phyloP scores from a whole-genome alignment of 1,140 invertebrate species.

The Drosophila busckii region DNA sequence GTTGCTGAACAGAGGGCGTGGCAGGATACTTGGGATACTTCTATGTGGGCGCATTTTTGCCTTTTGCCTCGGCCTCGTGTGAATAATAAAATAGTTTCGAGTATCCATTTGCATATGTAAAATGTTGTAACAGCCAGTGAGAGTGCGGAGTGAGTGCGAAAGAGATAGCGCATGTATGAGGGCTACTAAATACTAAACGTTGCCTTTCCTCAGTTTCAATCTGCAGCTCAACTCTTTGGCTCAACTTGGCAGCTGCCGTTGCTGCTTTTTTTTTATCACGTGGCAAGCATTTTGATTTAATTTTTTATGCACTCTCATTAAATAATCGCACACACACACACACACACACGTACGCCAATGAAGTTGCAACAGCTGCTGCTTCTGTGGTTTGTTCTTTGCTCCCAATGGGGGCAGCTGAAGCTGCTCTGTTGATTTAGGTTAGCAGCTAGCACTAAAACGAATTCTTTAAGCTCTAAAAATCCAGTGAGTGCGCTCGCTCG shows the following conservation, averaged over 20 bases:
- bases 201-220: neutral
- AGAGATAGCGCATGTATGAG: too few relatives aligned
- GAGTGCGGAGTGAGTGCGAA: neutral
- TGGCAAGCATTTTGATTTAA: slow-evolving; percentile 38
- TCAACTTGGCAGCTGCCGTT: slow-evolving; percentile 23
- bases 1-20: neutral
- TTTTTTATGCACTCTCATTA: slow-evolving; percentile 43
- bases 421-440: slow-evolving; percentile 29
- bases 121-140: slow-evolving; percentile 2
- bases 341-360: neutral
- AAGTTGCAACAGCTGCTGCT: slow-evolving; percentile 25
- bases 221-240: slow-evolving; percentile 7
- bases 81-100: slow-evolving; percentile 46
- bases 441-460: slow-evolving; percentile 9
- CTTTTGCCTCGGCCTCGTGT: slow-evolving; percentile 32
- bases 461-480: slow-evolving; percentile 22
- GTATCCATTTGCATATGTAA: slow-evolving; percentile 45
- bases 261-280: slow-evolving; percentile 12
- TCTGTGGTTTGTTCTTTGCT: neutral
- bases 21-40: too few relatives aligned
- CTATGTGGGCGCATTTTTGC: slow-evolving; percentile 11
- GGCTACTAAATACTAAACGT: slow-evolving; percentile 38
- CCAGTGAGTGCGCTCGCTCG: slow-evolving; percentile 4
- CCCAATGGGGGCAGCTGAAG: slow-evolving; percentile 10
- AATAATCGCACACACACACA: slow-evolving; percentile 17